Percentiles rank a stretch among this genome's conserved stretches.
These are phyloP conservation scores for Macrotrachela quadricornifera DNA, from an alignment of 1,140 invertebrate genomes.

Conservation along the genomic window DNA sequence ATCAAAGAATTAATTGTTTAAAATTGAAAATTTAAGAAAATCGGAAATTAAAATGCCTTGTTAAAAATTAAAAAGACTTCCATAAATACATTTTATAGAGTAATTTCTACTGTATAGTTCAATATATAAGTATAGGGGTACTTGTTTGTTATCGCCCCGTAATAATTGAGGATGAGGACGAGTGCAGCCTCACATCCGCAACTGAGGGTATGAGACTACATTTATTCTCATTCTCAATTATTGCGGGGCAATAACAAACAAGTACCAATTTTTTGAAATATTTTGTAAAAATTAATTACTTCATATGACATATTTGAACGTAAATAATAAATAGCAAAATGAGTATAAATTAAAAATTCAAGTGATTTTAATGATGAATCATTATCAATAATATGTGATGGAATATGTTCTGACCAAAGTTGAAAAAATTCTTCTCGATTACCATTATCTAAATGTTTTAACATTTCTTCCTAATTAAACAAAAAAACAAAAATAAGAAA, in stretches of 20 bases:
- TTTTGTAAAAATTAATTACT: background rate
- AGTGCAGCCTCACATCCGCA: too few species aligned
- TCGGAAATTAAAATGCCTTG: too few species aligned
- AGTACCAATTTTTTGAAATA: conserved; percentile 14
- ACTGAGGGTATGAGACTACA: background rate
- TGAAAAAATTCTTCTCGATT: conserved; percentile 25
- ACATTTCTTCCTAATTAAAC: too few species aligned
- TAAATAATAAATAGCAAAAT: conserved; percentile 32
- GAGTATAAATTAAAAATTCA: conserved; percentile 34
- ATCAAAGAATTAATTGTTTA: too few species aligned
- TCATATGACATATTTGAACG: background rate
- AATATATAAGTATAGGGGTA: too few species aligned
- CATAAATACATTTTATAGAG: too few species aligned
- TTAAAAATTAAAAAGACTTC: too few species aligned
- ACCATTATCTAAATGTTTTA: conserved; percentile 10
- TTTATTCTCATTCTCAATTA: background rate
- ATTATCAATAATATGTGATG: conserved; percentile 15
- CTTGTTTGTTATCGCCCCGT: too few species aligned
- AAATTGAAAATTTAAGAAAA: too few species aligned
- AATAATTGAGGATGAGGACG: too few species aligned
- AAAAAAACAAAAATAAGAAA: too few species aligned
- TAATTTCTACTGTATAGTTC: too few species aligned
- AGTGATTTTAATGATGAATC: conserved; percentile 25
- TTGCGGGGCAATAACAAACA: conserved; percentile 11
- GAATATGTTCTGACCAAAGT: conserved; percentile 22